phyloP scores from a whole-genome alignment of 2,113 vertebrate species.

The Petroica traversi region DNA sequence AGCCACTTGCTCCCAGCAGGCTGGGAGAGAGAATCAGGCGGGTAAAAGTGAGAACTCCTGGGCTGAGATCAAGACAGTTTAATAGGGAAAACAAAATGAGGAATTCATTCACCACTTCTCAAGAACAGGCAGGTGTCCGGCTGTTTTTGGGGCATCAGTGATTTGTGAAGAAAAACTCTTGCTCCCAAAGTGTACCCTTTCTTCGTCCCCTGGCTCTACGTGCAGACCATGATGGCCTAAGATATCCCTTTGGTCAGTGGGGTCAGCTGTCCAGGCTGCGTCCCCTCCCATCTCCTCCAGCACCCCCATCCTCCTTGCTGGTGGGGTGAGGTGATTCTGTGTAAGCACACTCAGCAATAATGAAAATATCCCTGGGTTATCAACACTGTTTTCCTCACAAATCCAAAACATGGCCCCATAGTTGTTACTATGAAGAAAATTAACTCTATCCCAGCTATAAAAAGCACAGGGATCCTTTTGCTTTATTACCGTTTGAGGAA shows the following conservation, averaged over 20 bases:
- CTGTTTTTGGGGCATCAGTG: not conserved
- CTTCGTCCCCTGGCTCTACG: rapidly evolving
- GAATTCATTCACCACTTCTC: not conserved
- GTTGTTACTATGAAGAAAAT: not conserved
- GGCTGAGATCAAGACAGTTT: not conserved
- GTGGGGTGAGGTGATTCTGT: not conserved
- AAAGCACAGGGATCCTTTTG: not conserved
- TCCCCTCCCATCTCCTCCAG: not conserved
- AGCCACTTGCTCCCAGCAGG: not conserved
- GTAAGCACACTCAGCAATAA: not conserved
- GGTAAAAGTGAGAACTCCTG: rapidly evolving
- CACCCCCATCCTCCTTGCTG: rapidly evolving
- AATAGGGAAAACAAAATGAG: not conserved
- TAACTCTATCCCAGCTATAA: not conserved
- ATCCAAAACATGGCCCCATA: not conserved
- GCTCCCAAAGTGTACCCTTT: not conserved
- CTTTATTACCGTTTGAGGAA: not conserved
- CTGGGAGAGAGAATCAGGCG: not conserved
- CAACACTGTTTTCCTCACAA: not conserved
- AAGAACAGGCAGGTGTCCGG: rapidly evolving
- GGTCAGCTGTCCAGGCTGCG: not conserved
- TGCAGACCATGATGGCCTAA: rapidly evolving
- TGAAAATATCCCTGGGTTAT: not conserved
- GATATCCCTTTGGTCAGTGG: not conserved
- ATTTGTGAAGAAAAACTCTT: not conserved